phyloP scores from a whole-genome alignment of 2,113 vertebrate species.

The Calidris pygmaea region DNA sequence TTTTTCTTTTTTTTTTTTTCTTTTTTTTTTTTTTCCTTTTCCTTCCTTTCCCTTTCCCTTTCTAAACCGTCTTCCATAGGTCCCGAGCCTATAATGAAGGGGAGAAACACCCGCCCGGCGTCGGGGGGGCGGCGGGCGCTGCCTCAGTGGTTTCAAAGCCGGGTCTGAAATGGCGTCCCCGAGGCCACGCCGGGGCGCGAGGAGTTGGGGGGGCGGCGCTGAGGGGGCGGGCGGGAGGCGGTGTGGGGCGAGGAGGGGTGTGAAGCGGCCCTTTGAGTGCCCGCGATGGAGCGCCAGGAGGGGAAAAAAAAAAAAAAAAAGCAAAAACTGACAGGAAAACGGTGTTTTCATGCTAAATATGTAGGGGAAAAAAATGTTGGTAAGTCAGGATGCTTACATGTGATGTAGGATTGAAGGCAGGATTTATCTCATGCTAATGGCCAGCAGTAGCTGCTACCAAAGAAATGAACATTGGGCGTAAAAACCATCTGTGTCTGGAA shows the following conservation, averaged over 20 bases:
- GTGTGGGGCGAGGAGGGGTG: rapidly evolving
- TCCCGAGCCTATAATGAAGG: rapidly evolving
- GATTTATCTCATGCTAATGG: background rate
- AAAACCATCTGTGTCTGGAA: background rate
- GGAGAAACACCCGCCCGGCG: rapidly evolving
- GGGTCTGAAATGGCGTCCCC: rapidly evolving
- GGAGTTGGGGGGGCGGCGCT: rapidly evolving
- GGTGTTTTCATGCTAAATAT: rapidly evolving
- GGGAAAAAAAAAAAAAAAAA: rapidly evolving
- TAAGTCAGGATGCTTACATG: background rate
- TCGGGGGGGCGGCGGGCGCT: rapidly evolving
- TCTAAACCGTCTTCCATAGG: background rate
- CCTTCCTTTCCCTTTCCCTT: too few relatives aligned
- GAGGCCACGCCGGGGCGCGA: rapidly evolving
- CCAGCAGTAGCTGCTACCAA: background rate
- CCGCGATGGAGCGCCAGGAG: rapidly evolving
- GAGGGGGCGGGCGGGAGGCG: background rate
- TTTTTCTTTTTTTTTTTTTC: too few relatives aligned
- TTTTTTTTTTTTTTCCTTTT: background rate
- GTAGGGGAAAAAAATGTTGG: background rate
- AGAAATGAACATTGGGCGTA: background rate
- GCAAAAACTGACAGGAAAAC: rapidly evolving
- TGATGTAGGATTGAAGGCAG: background rate
- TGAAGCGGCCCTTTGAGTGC: rapidly evolving
- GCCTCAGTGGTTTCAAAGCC: rapidly evolving